Evolutionary conservation across 1,140 invertebrate species (phyloP).

Genomic region (Onthophagus taurus): DNA sequence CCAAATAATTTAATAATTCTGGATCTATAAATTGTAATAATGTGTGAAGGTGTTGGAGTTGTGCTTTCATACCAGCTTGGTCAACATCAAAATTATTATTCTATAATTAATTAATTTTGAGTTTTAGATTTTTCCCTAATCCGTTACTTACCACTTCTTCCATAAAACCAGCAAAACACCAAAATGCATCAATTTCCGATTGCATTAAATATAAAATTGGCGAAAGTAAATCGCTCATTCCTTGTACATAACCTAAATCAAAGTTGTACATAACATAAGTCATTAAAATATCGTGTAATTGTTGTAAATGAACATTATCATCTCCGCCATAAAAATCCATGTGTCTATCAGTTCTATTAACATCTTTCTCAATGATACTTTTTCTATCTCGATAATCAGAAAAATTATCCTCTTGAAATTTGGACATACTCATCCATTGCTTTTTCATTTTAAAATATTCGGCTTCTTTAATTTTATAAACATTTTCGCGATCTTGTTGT

Average conservation of each 20-base stretch:
- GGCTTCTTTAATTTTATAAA: conserved; percentile 63
- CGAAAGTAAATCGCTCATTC: conserved; percentile 95
- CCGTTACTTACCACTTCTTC: conserved; percentile 69
- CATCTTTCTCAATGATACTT: conserved; percentile 96
- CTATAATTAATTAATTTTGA: conserved; percentile 41
- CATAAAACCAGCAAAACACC: conserved; percentile 99
- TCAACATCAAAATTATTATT: conserved; percentile 94
- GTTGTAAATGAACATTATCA: conserved; percentile 77
- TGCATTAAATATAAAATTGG: conserved; percentile 86
- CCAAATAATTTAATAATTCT: conserved; percentile 75
- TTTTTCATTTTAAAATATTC: conserved; percentile 94
- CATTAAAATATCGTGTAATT: conserved; percentile 89
- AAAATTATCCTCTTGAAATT: conserved; percentile 82
- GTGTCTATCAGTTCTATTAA: conserved; percentile 89
- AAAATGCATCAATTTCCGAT: conserved; percentile 94
- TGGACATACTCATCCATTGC: conserved; percentile 89
- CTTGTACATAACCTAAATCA: conserved; percentile 91
- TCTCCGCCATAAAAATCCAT: conserved; percentile 87
- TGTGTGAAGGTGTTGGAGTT: conserved; percentile 75
- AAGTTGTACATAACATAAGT: conserved; percentile 99
- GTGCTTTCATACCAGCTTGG: conserved; percentile 93
- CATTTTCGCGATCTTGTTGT: conserved; percentile 54
- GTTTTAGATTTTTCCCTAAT: not conserved
- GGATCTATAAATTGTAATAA: conserved; percentile 76
- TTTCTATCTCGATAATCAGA: conserved; percentile 82